Conservation (phyloP, 1,140 invertebrate species). For the Trachelipus rathkii region DNA sequence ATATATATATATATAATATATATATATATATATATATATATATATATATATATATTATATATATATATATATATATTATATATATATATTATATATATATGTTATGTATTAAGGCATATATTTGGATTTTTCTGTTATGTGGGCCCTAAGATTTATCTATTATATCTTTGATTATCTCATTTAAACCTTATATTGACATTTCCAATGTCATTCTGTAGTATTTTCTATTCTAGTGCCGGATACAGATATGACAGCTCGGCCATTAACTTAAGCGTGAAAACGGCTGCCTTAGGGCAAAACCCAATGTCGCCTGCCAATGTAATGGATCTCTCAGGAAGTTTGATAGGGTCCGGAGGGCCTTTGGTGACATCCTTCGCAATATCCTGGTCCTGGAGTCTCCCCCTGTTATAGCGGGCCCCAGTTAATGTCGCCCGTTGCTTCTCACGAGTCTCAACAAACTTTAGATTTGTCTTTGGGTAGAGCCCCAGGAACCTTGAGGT, state of each 20-base stretch:
- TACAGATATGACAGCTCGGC: constrained; percentile 71
- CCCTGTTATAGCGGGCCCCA: constrained; percentile 44
- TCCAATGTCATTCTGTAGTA: no score
- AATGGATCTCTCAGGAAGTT: constrained; percentile 42
- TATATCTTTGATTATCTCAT: no score
- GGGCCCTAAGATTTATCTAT: no score
- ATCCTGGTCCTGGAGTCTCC: constrained; percentile 45
- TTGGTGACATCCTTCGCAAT: constrained; percentile 44
- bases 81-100: no score
- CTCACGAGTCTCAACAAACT: constrained; percentile 44
- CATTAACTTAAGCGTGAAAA: constrained; percentile 77
- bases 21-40: no score
- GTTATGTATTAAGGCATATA: no score
- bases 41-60: no score
- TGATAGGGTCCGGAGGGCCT: constrained; percentile 35
- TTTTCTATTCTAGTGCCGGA: constrained; percentile 60
- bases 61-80: no score
- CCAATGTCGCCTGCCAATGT: constrained; percentile 45
- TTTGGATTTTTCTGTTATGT: no score
- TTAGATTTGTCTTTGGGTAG: constrained; percentile 42
- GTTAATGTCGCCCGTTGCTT: constrained; percentile 40
- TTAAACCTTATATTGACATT: no score
- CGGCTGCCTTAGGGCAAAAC: constrained; percentile 43
- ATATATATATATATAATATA: no score
- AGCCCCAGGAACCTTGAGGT: constrained; percentile 42